phyloP scores from a whole-genome alignment of 2,888 invertebrate species.

The Danaus chrysippus region DNA sequence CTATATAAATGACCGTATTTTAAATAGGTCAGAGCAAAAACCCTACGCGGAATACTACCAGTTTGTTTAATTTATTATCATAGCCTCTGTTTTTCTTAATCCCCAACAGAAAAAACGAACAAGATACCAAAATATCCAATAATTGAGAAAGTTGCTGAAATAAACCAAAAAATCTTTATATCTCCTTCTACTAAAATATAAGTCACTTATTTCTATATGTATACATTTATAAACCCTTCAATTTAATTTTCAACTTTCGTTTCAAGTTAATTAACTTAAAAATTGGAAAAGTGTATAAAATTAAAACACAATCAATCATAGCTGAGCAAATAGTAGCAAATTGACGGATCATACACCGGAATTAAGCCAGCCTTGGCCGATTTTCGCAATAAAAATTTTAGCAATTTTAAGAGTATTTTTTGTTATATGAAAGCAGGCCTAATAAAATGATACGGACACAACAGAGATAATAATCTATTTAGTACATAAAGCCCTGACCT shows the following conservation, averaged over 20 bases:
- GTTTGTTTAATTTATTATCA: conserved; percentile 29
- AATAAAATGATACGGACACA: too few species aligned
- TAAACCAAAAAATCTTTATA: too few species aligned
- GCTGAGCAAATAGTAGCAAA: conserved; percentile 17
- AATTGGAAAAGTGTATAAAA: conserved; percentile 14
- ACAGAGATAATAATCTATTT: too few species aligned
- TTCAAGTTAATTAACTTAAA: too few species aligned
- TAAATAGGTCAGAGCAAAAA: conserved; percentile 22
- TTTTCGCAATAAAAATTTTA: neutral
- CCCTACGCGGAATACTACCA: too few species aligned
- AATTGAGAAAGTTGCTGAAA: too few species aligned
- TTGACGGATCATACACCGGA: conserved; percentile 7
- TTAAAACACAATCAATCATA: conserved; percentile 17
- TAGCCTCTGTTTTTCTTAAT: conserved; percentile 23
- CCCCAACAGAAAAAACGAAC: conserved; percentile 13
- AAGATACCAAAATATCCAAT: conserved; percentile 20
- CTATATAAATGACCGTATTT: conserved; percentile 26
- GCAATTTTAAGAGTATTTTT: too few species aligned
- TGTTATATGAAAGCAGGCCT: too few species aligned
- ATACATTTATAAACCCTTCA: conserved; percentile 5
- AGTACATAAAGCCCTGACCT: too few species aligned
- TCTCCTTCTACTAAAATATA: too few species aligned
- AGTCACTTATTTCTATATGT: too few species aligned
- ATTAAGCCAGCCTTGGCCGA: neutral
- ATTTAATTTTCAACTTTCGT: conserved; percentile 12